Evolutionary conservation across 2,888 invertebrate genomes (phyloP), one percentile per base, ranked within the genome.

Genomic region (Cantharis rufa): DNA sequence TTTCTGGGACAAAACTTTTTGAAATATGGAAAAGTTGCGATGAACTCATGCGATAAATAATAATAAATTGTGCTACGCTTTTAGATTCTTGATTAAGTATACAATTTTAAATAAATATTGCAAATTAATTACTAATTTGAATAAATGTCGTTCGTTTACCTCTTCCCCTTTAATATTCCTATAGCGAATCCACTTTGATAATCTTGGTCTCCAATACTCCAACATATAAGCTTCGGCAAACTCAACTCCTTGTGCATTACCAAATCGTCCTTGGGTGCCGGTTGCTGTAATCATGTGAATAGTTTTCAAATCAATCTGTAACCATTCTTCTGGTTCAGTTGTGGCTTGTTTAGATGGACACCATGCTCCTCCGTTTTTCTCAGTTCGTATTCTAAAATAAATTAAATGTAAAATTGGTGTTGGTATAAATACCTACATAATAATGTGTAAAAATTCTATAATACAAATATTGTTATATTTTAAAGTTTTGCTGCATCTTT

Each of bases 361-460:
- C 98, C 98, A 98, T 0, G 97, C 97, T 63, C 97, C 98, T 15
- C 97, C 96, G 85, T 93, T 92, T 83, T 91, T 91, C 86, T 97
- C 97, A 82, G 93, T 93, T 81, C 94, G 93, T 82, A 97, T 90
- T 86, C 97, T 97, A 91, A 48, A 48, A 48, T 48, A 48, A 48
- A 48, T n/a, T n/a, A 48, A 48, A 48, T 48, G 9, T n/a, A 9
- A 48, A 48, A 48, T 7, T n/a, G 7, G 48, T 48, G n/a, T 7
- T 48, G 13, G 32, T 32, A 32, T 32, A 32, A n/a, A n/a, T n/a
- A n/a, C n/a, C n/a, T n/a, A n/a, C n/a, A n/a, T n/a, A n/a, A n/a
- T n/a, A n/a, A n/a, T n/a, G n/a, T n/a, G n/a, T n/a, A n/a, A n/a
- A n/a, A n/a, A n/a, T n/a, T n/a, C n/a, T 18, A 18, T 18, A 18